phyloP scores from a whole-genome alignment of 2,888 invertebrate species.

The Cartodere bifasciata region DNA sequence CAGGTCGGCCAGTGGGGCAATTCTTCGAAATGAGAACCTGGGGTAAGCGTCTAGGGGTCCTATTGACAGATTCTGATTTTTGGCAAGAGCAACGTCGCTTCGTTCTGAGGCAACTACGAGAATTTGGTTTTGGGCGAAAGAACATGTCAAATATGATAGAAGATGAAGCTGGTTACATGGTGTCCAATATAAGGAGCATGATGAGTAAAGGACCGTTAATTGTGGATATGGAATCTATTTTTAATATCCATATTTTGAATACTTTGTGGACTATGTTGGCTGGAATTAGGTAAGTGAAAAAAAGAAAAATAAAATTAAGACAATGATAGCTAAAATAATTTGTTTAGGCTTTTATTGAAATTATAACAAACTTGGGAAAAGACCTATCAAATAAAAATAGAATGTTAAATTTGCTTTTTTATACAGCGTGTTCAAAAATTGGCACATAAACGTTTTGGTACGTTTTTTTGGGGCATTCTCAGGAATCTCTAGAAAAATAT shows the following conservation, averaged over 20 bases:
- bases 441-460: no score
- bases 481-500: no score
- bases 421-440: no score
- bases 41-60: constrained; percentile 50
- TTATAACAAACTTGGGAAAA: no score
- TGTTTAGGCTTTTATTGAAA: no score
- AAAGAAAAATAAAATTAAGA: no score
- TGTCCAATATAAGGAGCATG: constrained; percentile 39
- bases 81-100: constrained; percentile 61
- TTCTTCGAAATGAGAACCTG: constrained; percentile 68
- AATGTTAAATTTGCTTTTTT: no score
- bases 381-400: no score
- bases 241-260: constrained; percentile 65
- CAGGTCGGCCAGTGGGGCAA: constrained; percentile 65
- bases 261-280: constrained; percentile 78
- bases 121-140: constrained; percentile 69
- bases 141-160: constrained; percentile 63
- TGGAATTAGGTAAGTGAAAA: no score
- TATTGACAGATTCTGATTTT: constrained; percentile 57
- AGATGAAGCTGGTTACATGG: constrained; percentile 54
- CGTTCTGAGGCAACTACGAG: constrained; percentile 60
- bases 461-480: no score
- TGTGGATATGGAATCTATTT: constrained; percentile 55
- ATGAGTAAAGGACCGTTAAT: constrained; percentile 39
- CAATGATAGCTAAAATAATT: no score